Conservation (phyloP, 2,797 vertebrate genomes). For the Hyperoplus immaculatus region DNA sequence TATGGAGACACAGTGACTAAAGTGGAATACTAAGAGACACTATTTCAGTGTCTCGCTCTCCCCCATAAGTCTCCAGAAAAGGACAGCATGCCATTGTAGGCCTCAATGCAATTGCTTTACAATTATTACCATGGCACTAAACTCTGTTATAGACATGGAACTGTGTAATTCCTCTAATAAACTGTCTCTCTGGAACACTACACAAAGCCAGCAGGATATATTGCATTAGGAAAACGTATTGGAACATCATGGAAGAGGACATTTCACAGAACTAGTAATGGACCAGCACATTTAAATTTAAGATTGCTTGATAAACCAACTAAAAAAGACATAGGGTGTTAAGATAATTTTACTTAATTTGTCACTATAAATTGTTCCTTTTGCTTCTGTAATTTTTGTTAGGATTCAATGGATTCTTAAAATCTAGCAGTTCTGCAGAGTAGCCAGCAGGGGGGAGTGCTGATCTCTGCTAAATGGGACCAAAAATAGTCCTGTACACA, state of each 20-base stretch:
- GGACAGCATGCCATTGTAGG: constrained; percentile 41
- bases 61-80: constrained; percentile 28
- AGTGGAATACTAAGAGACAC: constrained; percentile 77
- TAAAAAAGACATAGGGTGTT: not conserved
- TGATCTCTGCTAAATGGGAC: constrained; percentile 75
- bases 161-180: constrained; percentile 58
- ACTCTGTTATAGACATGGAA: constrained; percentile 52
- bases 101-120: constrained; percentile 41
- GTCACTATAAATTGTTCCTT: constrained; percentile 1
- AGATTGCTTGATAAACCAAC: not conserved
- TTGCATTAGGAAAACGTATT: not conserved
- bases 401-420: constrained; percentile 20
- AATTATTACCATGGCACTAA: constrained; percentile 46
- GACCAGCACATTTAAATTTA: not conserved
- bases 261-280: not conserved
- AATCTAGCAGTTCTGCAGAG: constrained; percentile 42
- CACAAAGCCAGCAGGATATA: constrained; percentile 10
- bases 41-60: constrained; percentile 20
- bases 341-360: too few species aligned
- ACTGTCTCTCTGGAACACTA: constrained; percentile 9
- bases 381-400: not conserved
- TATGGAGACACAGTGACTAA: constrained; percentile 63
- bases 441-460: constrained; percentile 82
- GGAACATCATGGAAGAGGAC: not conserved
- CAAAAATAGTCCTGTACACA: constrained; percentile 19